Evolutionary conservation across 2,888 invertebrate genomes (phyloP).

Genomic region (Drosophila tanythrix): DNA sequence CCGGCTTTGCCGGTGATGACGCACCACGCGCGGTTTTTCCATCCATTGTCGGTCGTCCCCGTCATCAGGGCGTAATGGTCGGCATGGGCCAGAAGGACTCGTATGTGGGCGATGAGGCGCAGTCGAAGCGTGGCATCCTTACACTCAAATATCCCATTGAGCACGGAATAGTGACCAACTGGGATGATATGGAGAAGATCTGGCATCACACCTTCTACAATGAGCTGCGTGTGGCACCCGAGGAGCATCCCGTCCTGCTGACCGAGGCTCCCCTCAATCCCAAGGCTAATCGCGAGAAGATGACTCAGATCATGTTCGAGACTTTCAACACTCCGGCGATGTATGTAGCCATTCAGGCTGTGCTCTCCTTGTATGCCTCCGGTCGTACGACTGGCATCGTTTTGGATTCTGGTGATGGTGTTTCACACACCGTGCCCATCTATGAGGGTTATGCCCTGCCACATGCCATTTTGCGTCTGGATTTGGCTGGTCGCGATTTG

Average conservation of each 20-base stretch:
- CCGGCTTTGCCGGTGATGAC: slow-evolving; percentile 96
- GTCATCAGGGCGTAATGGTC: slow-evolving; percentile 95
- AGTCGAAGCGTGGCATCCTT: slow-evolving; percentile 94
- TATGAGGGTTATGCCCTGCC: slow-evolving; percentile 97
- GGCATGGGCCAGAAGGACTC: slow-evolving; percentile 97
- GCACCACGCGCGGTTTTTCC: slow-evolving; percentile 96
- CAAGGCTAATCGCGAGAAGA: slow-evolving; percentile 95
- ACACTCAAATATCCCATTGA: slow-evolving; percentile 98
- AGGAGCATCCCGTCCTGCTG: slow-evolving; percentile 94
- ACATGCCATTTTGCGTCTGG: slow-evolving; percentile 96
- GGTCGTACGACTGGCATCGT: slow-evolving; percentile 99
- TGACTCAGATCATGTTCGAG: slow-evolving; percentile 97
- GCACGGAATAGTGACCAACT: slow-evolving; percentile 98
- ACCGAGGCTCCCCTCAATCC: slow-evolving; percentile 96
- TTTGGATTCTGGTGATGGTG: slow-evolving; percentile 97
- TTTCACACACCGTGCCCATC: slow-evolving; percentile 98
- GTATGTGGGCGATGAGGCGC: slow-evolving; percentile 94
- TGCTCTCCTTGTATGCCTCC: slow-evolving; percentile 96
- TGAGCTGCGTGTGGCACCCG: slow-evolving; percentile 97
- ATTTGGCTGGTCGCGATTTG: slow-evolving; percentile 95
- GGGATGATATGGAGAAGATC: slow-evolving; percentile 99
- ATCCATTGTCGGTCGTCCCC: slow-evolving; percentile 94
- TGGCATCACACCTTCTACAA: slow-evolving; percentile 99
- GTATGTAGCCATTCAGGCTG: slow-evolving; percentile 97
- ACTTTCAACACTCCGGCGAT: slow-evolving; percentile 97